These are phyloP conservation scores for Caenorhabditis remanei DNA, from an alignment of 1,140 invertebrate genomes.

Conservation along the genomic window DNA sequence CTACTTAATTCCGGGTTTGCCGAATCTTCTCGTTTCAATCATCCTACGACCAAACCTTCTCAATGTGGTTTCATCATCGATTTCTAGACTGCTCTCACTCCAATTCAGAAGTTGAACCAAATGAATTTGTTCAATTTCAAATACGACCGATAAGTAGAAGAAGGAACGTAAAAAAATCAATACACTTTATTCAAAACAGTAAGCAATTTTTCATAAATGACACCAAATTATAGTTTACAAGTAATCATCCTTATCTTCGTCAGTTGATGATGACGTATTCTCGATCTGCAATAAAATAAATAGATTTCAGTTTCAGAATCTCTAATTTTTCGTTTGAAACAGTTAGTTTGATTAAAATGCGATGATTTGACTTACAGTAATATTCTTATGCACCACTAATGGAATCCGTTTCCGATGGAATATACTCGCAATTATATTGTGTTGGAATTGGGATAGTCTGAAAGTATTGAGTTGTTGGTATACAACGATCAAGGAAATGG, in stretches of 20 bases:
- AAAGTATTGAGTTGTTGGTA: not conserved
- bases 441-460: conserved; percentile 19
- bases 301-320: not conserved
- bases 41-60: no score
- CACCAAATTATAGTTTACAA: not conserved
- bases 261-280: conserved; percentile 36
- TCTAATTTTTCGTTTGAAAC: not conserved
- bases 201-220: no score
- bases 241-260: conserved; percentile 51
- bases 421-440: conserved; percentile 15
- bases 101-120: no score
- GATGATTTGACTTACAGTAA: not conserved
- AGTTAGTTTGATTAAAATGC: not conserved
- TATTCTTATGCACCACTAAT: conserved; percentile 21
- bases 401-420: conserved; percentile 22
- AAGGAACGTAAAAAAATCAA: no score
- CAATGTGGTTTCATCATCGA: no score
- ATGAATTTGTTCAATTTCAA: no score
- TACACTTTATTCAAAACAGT: no score
- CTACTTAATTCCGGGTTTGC: no score
- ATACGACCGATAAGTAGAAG: no score
- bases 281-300: not conserved
- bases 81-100: no score
- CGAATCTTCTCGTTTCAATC: no score
- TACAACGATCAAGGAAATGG: no score